Percentiles rank a stretch among this genome's conserved stretches.
These are phyloP conservation scores for Leptinotarsa rubiginosa DNA, from an alignment of 2,888 invertebrate species.

Conservation along the genomic window DNA sequence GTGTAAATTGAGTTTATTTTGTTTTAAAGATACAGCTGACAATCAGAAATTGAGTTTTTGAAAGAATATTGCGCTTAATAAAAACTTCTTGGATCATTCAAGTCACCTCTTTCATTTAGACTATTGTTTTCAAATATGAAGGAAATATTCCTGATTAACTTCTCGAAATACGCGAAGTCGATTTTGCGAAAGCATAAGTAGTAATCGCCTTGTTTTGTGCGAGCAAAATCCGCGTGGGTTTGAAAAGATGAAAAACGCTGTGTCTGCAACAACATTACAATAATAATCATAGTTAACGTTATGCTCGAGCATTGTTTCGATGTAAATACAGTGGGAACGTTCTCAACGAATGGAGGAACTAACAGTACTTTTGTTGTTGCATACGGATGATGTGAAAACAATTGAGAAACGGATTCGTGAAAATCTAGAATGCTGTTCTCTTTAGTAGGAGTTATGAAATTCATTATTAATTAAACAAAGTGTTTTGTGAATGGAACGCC, in stretches of 20 bases:
- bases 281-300: constrained; percentile 18
- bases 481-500: too few relatives aligned
- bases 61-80: too few relatives aligned
- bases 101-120: too few relatives aligned
- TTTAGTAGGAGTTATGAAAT: not conserved
- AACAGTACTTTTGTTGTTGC: constrained; percentile 27
- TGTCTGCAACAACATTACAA: constrained; percentile 18
- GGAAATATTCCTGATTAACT: too few relatives aligned
- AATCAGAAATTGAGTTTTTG: too few relatives aligned
- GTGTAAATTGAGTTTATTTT: too few relatives aligned
- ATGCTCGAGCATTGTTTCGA: constrained; percentile 20
- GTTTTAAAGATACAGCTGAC: too few relatives aligned
- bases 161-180: too few relatives aligned
- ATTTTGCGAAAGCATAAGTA: too few relatives aligned
- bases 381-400: constrained; percentile 3
- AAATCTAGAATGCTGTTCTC: not conserved
- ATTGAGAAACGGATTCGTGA: constrained; percentile 8
- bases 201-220: too few relatives aligned
- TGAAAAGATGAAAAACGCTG: not conserved
- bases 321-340: constrained; percentile 27
- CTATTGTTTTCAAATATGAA: too few relatives aligned
- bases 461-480: not conserved
- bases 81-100: too few relatives aligned
- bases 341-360: constrained; percentile 28
- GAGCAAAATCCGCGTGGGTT: not conserved